Conservation (phyloP, 2,888 invertebrate species). For the Rhagonycha lutea region DNA sequence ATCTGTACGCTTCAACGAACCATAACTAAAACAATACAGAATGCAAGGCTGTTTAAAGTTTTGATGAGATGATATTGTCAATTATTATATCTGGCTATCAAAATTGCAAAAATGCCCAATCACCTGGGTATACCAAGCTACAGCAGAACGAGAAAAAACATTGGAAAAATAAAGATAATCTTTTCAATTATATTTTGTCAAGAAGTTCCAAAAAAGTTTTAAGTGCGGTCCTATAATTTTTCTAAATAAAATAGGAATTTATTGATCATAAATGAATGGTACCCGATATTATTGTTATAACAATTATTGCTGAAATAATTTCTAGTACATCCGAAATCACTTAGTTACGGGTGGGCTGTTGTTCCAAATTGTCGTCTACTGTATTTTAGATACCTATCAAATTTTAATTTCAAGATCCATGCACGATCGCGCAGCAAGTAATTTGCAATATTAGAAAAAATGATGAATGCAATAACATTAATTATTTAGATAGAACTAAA, state of each 20-base stretch:
- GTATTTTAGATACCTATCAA: background rate
- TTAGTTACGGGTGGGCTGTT: background rate
- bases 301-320: background rate
- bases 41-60: background rate
- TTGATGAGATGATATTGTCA: background rate
- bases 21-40: background rate
- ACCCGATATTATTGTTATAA: background rate
- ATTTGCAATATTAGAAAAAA: background rate
- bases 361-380: background rate
- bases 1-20: background rate
- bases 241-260: too few species aligned
- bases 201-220: too few species aligned
- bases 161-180: too few species aligned
- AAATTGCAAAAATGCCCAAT: background rate
- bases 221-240: too few species aligned
- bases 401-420: background rate
- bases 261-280: background rate
- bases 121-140: background rate
- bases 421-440: background rate
- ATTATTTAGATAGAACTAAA: background rate
- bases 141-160: too few species aligned
- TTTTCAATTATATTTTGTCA: too few species aligned
- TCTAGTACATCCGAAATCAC: background rate
- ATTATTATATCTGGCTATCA: background rate
- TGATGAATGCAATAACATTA: background rate